Percentiles rank a stretch among this genome's conserved stretches.
Conservation (phyloP, 2,113 vertebrate genomes). For the Corynorhinus townsendii region DNA sequence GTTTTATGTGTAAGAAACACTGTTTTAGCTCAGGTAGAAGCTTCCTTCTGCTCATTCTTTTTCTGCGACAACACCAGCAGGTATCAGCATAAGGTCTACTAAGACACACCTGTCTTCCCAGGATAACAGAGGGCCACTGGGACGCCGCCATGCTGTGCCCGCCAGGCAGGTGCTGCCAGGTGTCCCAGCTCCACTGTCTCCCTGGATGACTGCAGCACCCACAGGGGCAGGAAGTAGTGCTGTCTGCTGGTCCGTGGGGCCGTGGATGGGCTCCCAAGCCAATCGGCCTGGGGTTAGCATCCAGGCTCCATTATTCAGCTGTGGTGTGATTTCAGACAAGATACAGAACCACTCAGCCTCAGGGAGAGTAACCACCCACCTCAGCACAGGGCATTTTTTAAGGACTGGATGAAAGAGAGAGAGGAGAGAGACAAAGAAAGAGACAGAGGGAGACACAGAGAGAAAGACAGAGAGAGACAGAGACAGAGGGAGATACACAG, state of each 20-base stretch:
- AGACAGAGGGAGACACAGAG: not conserved
- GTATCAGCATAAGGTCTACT: not conserved
- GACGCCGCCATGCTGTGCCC: no score
- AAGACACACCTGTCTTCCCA: not conserved
- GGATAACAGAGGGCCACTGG: not conserved
- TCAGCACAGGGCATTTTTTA: not conserved
- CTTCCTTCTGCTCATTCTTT: not conserved
- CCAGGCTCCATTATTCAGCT: not conserved
- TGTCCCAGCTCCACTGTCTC: no score
- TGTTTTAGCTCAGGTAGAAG: not conserved
- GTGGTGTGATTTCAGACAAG: not conserved
- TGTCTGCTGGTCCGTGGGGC: not conserved
- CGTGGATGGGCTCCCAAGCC: not conserved
- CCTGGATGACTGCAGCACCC: not conserved
- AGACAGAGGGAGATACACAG: not conserved
- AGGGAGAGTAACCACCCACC: not conserved
- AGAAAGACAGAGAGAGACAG: not conserved
- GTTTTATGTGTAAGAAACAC: not conserved
- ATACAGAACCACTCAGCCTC: not conserved
- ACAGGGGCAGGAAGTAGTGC: not conserved
- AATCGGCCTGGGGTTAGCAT: not conserved
- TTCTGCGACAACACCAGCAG: not conserved
- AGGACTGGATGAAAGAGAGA: not conserved
- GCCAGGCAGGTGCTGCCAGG: not conserved
- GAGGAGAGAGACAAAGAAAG: not conserved